These are phyloP conservation scores for Drosophila bocki DNA, from an alignment of 1,140 invertebrate species.

Conservation along the genomic window DNA sequence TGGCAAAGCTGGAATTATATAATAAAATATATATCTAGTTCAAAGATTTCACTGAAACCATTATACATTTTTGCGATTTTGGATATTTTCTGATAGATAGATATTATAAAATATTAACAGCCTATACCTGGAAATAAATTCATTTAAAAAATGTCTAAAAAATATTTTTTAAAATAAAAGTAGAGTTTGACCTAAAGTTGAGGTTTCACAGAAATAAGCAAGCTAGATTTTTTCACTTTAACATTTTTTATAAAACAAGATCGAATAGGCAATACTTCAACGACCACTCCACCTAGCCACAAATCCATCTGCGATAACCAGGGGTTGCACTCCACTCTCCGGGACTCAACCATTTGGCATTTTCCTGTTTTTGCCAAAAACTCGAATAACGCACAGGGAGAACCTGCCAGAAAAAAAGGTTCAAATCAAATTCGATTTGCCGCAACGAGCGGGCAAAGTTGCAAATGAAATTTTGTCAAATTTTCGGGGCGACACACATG, in stretches of 20 bases:
- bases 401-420: constrained; percentile 59
- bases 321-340: constrained; percentile 23
- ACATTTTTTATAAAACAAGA: background rate
- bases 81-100: too few relatives aligned
- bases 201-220: too few relatives aligned
- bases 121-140: too few relatives aligned
- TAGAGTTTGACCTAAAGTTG: too few relatives aligned
- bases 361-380: constrained; percentile 9
- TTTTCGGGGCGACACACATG: constrained; percentile 36
- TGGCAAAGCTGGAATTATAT: too few relatives aligned
- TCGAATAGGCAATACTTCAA: background rate
- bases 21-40: too few relatives aligned
- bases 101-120: too few relatives aligned
- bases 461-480: constrained; percentile 72
- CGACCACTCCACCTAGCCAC: background rate
- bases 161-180: too few relatives aligned
- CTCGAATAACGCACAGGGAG: constrained; percentile 34
- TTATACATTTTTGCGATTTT: too few relatives aligned
- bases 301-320: background rate
- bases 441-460: constrained; percentile 26
- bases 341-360: background rate
- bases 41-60: too few relatives aligned
- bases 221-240: too few relatives aligned
- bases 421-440: constrained; percentile 81
- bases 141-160: too few relatives aligned